A percentile compares a stretch with the other conserved stretches of the same genome.
Evolutionary conservation across 2,797 vertebrate genomes (phyloP).

Genomic region (Taeniopygia guttata): DNA sequence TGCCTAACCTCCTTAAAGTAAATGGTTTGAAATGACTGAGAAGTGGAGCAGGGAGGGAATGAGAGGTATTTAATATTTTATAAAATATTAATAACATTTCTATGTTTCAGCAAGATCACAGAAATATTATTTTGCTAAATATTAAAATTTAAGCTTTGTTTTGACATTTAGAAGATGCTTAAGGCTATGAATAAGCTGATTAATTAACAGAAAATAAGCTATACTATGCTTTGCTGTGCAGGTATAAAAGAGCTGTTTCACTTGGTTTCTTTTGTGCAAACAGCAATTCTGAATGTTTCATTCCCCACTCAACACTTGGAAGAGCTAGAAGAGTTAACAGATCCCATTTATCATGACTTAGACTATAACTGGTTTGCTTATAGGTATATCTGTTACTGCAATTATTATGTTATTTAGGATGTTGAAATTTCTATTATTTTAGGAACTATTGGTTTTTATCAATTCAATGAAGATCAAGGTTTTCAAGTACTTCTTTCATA

Average conservation of each 20-base stretch:
- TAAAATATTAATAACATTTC: not conserved
- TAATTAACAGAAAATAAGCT: constrained; percentile 1
- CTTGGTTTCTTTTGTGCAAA: not conserved
- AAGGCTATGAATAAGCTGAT: not conserved
- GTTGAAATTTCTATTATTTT: not conserved
- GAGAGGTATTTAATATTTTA: rapidly evolving
- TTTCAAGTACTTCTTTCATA: not conserved
- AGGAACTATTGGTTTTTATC: not conserved
- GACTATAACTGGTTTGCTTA: not conserved
- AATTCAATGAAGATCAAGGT: not conserved
- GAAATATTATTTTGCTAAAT: not conserved
- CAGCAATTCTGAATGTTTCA: not conserved
- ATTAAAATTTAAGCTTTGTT: not conserved
- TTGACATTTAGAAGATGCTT: not conserved
- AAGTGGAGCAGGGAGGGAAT: rapidly evolving
- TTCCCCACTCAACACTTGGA: not conserved
- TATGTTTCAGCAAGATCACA: not conserved
- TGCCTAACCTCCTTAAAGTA: not conserved
- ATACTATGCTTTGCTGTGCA: not conserved
- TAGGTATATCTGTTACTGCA: not conserved
- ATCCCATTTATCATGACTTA: not conserved
- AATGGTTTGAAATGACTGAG: not conserved
- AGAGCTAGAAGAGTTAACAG: not conserved
- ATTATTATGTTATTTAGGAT: not conserved
- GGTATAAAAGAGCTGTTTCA: not conserved